Conservation (phyloP, 2,888 invertebrate genomes). For the Lycophotia porphyrea region DNA sequence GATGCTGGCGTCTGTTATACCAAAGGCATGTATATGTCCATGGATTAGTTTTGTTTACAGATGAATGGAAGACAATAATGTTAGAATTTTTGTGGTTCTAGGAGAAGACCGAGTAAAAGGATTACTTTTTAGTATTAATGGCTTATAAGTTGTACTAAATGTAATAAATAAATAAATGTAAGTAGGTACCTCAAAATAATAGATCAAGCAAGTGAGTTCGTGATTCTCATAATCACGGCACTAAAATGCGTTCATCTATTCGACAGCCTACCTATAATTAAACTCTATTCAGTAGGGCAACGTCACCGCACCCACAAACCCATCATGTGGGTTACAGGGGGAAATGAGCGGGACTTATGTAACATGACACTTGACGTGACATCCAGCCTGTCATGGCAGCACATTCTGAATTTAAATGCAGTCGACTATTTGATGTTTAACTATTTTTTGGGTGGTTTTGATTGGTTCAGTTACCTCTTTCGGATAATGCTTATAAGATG, state of each 20-base stretch:
- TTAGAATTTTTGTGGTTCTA: too few species aligned
- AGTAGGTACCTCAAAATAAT: background rate
- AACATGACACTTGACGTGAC: conserved; percentile 39
- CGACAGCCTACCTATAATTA: conserved; percentile 7
- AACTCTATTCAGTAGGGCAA: conserved; percentile 30
- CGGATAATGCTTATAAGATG: background rate
- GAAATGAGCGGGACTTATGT: conserved; percentile 32
- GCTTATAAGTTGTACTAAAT: too few species aligned
- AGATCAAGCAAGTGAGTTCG: background rate
- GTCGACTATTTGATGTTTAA: conserved; percentile 15
- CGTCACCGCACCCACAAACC: conserved; percentile 31
- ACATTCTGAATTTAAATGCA: conserved; percentile 48
- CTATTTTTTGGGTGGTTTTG: too few species aligned
- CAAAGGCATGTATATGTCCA: background rate
- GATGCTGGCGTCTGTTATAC: too few species aligned
- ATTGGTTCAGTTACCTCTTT: too few species aligned
- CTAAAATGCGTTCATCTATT: background rate
- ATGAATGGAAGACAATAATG: too few species aligned
- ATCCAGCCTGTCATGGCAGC: conserved; percentile 11
- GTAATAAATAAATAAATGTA: too few species aligned
- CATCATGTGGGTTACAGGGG: conserved; percentile 34
- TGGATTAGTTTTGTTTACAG: too few species aligned
- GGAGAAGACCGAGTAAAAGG: too few species aligned
- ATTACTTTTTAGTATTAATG: too few species aligned
- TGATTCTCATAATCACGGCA: background rate